Percentiles rank a stretch among this genome's conserved stretches.
These are phyloP conservation scores for Acanthococcus lagerstroemiae DNA, from an alignment of 2,888 invertebrate species.

Conservation along the genomic window DNA sequence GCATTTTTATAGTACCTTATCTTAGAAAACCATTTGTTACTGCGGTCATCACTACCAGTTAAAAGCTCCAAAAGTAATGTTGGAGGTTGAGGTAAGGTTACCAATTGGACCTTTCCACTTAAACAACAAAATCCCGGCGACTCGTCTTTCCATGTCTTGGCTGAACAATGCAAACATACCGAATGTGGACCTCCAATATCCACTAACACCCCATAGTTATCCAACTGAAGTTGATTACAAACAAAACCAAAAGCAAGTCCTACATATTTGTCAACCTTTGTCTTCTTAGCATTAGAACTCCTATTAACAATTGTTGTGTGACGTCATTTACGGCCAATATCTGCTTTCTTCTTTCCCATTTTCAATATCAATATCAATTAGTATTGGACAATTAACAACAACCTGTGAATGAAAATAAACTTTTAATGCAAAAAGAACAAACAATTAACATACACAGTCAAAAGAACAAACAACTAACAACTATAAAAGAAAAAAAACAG, in stretches of 20 bases:
- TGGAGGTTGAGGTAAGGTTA: background rate
- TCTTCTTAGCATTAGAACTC: too few relatives aligned
- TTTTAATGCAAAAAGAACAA: too few relatives aligned
- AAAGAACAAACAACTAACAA: too few relatives aligned
- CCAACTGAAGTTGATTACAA: background rate
- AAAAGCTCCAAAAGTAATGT: background rate
- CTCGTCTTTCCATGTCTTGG: background rate
- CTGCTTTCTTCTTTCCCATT: too few relatives aligned
- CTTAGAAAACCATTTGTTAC: background rate
- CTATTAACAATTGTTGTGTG: too few relatives aligned
- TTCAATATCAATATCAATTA: too few relatives aligned
- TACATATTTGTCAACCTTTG: too few relatives aligned
- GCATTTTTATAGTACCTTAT: conserved; percentile 30
- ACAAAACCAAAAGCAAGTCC: background rate
- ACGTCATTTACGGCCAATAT: too few relatives aligned
- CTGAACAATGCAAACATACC: background rate
- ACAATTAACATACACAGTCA: too few relatives aligned
- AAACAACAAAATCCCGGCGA: background rate
- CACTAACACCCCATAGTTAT: background rate
- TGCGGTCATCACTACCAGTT: background rate
- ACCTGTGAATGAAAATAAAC: too few relatives aligned
- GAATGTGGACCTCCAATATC: background rate
- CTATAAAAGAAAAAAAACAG: too few relatives aligned
- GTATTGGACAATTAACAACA: too few relatives aligned
- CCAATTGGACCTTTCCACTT: background rate